A percentile compares a stretch with the other conserved stretches of the same genome.
phyloP scores from a whole-genome alignment of 2,888 invertebrate genomes.

The Phengaris alcon region DNA sequence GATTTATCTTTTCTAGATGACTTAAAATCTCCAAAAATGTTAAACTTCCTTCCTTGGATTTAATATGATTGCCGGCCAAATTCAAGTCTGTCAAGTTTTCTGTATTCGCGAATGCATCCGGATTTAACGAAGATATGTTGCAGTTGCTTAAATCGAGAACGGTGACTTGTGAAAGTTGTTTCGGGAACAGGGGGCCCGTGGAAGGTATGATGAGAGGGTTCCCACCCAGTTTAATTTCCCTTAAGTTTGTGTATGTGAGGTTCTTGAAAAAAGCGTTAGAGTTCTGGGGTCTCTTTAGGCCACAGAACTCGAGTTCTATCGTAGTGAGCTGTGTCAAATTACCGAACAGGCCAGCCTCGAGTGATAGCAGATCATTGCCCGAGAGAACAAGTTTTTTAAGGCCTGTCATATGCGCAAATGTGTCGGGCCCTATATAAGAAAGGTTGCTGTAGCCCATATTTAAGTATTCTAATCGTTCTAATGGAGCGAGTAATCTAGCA shows the following conservation, averaged over 20 bases:
- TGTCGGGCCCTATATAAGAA: conserved; percentile 81
- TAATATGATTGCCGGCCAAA: conserved; percentile 79
- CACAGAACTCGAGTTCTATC: conserved; percentile 84
- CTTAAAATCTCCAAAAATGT: conserved; percentile 77
- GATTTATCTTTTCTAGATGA: conserved; percentile 80
- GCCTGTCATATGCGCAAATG: conserved; percentile 84
- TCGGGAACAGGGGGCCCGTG: conserved; percentile 81
- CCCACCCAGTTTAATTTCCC: conserved; percentile 83
- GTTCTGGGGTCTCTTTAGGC: conserved; percentile 81
- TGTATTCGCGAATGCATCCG: conserved; percentile 80
- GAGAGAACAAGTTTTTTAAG: conserved; percentile 83
- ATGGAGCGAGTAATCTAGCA: conserved; percentile 81
- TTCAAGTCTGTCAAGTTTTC: conserved; percentile 82
- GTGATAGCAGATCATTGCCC: conserved; percentile 82
- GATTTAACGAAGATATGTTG: conserved; percentile 79
- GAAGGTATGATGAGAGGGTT: conserved; percentile 82
- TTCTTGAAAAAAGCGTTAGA: conserved; percentile 84
- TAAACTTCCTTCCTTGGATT: conserved; percentile 69
- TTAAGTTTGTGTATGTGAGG: conserved; percentile 80
- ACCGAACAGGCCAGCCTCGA: conserved; percentile 83
- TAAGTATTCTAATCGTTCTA: conserved; percentile 82
- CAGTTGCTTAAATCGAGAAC: conserved; percentile 83
- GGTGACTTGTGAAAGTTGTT: conserved; percentile 81
- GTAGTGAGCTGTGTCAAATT: conserved; percentile 83
- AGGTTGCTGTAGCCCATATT: conserved; percentile 87